A percentile compares a stretch with the other conserved stretches of the same genome.
phyloP scores from a whole-genome alignment of 2,113 vertebrate species.

The Hylia prasina region DNA sequence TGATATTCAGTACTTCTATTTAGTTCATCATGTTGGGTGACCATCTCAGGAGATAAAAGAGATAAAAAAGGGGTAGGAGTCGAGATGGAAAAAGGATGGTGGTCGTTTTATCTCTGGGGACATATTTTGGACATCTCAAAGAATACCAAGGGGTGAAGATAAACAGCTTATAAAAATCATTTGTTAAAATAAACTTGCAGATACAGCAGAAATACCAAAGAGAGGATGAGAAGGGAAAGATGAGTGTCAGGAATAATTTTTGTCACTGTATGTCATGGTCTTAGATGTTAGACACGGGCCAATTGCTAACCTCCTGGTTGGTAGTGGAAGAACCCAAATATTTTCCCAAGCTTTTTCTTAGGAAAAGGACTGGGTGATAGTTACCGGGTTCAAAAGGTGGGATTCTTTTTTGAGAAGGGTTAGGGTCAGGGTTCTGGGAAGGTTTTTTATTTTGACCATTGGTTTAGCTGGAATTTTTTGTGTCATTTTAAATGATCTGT shows the following conservation, averaged over 20 bases:
- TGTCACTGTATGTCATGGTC: not conserved
- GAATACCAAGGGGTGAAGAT: not conserved
- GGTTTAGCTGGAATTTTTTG: slow-evolving; percentile 4
- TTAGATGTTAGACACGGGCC: slow-evolving; percentile 7
- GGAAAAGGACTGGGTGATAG: not conserved
- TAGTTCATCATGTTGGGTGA: not conserved
- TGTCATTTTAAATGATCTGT: slow-evolving; percentile 6
- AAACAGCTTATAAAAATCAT: slow-evolving; percentile 10
- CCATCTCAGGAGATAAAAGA: not conserved
- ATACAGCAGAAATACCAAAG: slow-evolving; percentile 6
- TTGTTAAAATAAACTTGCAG: slow-evolving; percentile 35
- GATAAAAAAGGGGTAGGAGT: not conserved
- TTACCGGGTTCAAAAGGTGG: slow-evolving; percentile 43
- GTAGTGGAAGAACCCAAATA: slow-evolving; percentile 3
- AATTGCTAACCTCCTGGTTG: not conserved
- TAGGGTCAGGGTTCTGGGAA: slow-evolving; percentile 45
- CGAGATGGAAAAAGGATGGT: not conserved
- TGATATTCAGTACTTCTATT: not conserved
- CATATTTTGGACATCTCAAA: not conserved
- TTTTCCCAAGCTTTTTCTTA: slow-evolving; percentile 53
- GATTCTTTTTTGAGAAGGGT: slow-evolving; percentile 43
- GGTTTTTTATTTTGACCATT: slow-evolving; percentile 16
- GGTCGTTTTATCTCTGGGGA: not conserved
- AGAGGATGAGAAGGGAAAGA: slow-evolving; percentile 17
- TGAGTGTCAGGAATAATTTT: slow-evolving; percentile 45